phyloP scores from a whole-genome alignment of 2,888 invertebrate species.

The Lasioglossum marginatum region DNA sequence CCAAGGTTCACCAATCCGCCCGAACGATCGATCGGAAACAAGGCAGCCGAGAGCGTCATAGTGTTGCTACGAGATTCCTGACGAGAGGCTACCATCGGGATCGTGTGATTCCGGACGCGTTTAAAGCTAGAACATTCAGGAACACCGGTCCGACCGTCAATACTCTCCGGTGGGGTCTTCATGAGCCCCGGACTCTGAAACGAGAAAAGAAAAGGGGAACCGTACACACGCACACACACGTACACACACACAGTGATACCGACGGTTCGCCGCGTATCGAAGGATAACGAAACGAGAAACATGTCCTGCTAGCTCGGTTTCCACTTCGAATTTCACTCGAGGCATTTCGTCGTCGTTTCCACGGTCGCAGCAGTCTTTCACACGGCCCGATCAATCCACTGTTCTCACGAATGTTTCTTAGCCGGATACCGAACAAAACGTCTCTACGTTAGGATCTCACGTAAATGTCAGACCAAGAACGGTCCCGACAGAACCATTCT shows the following conservation, averaged over 20 bases:
- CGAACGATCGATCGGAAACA: neutral
- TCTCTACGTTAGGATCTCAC: conserved; percentile 36
- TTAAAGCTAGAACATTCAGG: conserved; percentile 53
- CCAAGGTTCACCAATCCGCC: neutral
- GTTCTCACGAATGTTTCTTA: conserved; percentile 56
- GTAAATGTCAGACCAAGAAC: conserved; percentile 40
- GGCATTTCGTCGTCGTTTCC: conserved; percentile 32
- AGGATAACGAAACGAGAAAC: conserved; percentile 1
- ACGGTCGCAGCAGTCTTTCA: conserved; percentile 49
- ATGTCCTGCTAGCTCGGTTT: conserved; percentile 10
- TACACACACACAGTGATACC: neutral
- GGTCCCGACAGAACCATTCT: neutral
- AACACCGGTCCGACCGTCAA: conserved; percentile 29
- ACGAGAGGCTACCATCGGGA: neutral
- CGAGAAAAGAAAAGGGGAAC: neutral
- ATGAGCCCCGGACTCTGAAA: neutral
- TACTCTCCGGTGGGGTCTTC: neutral
- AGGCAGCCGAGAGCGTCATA: neutral
- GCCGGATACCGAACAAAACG: conserved; percentile 34
- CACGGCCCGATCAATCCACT: conserved; percentile 47
- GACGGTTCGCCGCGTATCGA: neutral
- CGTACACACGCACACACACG: neutral
- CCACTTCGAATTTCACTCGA: conserved; percentile 16
- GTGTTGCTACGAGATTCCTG: neutral
- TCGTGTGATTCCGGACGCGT: conserved; percentile 21